These are phyloP conservation scores for Ancistrus triradiatus DNA, from an alignment of 2,113 vertebrate species.

Conservation along the genomic window DNA sequence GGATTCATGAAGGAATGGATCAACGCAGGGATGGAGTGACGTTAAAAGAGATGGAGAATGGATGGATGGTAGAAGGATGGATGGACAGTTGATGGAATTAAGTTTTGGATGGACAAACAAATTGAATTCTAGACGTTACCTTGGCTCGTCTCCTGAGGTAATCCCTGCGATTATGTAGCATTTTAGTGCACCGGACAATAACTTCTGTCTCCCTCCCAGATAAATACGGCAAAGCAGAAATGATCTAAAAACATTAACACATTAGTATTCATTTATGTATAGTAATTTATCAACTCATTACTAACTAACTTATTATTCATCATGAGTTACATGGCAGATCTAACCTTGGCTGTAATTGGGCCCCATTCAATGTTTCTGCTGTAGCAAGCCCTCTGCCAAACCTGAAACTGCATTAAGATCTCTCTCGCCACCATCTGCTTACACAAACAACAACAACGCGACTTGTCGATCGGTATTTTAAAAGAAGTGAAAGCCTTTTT, in stretches of 20 bases:
- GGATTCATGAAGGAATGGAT: too few species aligned
- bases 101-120: background rate
- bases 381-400: conserved; percentile 50
- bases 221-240: conserved; percentile 45
- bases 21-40: too few species aligned
- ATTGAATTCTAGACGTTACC: conserved; percentile 11
- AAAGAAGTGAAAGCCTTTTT: too few species aligned
- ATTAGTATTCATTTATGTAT: too few species aligned
- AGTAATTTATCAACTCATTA: too few species aligned
- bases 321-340: background rate
- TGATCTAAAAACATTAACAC: conserved; percentile 41
- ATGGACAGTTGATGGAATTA: too few species aligned
- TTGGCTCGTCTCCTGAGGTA: conserved; percentile 48
- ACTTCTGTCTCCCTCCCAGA: conserved; percentile 46
- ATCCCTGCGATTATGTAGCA: conserved; percentile 51
- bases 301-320: too few species aligned
- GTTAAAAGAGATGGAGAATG: too few species aligned
- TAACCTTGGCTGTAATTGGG: conserved; percentile 48
- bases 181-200: conserved; percentile 48
- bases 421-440: conserved; percentile 47
- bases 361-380: conserved; percentile 52
- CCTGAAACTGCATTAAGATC: conserved; percentile 47
- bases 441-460: conserved; percentile 1
- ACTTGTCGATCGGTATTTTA: too few species aligned
- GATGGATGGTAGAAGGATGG: background rate